phyloP scores from a whole-genome alignment of 2,797 vertebrate species.

The Cyclopterus lumpus region DNA sequence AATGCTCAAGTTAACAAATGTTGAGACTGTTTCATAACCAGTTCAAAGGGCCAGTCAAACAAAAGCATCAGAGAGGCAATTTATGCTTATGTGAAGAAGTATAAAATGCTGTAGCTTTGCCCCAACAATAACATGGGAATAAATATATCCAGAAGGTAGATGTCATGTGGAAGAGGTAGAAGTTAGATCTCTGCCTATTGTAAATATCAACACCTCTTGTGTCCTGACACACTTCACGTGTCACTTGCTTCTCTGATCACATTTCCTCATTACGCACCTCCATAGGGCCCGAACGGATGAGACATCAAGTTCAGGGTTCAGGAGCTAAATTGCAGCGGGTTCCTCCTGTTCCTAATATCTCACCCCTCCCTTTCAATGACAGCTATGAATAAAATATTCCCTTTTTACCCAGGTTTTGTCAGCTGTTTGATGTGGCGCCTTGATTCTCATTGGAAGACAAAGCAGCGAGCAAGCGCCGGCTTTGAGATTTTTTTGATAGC shows the following conservation, averaged over 20 bases:
- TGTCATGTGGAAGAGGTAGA: neutral
- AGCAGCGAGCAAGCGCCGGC: slow-evolving; percentile 35
- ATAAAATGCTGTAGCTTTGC: neutral
- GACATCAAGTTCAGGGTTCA: slow-evolving; percentile 33
- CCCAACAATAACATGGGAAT: slow-evolving; percentile 3
- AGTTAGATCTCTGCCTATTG: slow-evolving; percentile 16
- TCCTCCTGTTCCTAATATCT: slow-evolving; percentile 37
- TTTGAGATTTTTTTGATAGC: slow-evolving; percentile 69
- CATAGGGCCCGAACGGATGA: neutral
- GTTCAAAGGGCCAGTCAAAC: neutral
- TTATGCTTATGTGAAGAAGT: neutral
- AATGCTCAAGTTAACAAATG: neutral
- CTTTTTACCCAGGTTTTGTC: slow-evolving; percentile 68
- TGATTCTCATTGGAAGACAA: slow-evolving; percentile 63
- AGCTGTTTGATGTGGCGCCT: slow-evolving; percentile 62
- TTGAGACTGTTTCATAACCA: neutral
- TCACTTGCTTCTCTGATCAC: slow-evolving; percentile 46
- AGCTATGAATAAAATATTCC: slow-evolving; percentile 69
- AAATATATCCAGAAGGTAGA: neutral
- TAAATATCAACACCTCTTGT: slow-evolving; percentile 34
- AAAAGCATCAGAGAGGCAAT: neutral
- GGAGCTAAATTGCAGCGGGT: slow-evolving; percentile 35
- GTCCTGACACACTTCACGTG: slow-evolving; percentile 22
- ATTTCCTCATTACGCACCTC: slow-evolving; percentile 43
- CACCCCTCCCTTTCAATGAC: slow-evolving; percentile 37